Conservation (phyloP, 1,140 invertebrate species). For the Apis laboriosa region DNA sequence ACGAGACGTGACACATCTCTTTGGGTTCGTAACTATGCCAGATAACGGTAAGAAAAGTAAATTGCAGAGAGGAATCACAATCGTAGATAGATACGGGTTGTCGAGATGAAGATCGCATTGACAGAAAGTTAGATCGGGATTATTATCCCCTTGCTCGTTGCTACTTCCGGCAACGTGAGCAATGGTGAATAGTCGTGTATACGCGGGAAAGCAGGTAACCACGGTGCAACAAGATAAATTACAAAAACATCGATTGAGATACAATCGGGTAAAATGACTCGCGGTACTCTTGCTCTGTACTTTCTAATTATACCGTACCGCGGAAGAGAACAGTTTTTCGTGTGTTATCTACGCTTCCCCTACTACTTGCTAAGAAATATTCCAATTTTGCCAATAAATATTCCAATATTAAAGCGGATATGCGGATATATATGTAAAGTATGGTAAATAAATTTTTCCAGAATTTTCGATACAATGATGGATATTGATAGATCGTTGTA, state of each 20-base stretch:
- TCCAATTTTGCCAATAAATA: no score
- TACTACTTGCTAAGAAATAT: no score
- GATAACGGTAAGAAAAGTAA: constrained; percentile 37
- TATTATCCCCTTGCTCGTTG: constrained; percentile 29
- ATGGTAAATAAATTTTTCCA: no score
- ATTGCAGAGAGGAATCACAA: background rate
- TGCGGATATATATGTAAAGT: no score
- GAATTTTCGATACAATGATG: no score
- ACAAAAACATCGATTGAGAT: constrained; percentile 28
- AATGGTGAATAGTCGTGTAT: background rate
- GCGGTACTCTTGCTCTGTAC: background rate
- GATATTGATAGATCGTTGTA: no score
- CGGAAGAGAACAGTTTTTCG: background rate
- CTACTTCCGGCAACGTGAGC: background rate
- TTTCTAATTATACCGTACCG: constrained; percentile 28
- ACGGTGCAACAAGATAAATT: constrained; percentile 7
- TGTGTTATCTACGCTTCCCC: background rate
- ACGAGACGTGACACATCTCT: background rate
- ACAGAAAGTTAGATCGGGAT: constrained; percentile 11
- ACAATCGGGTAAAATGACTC: constrained; percentile 24
- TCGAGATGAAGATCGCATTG: constrained; percentile 1
- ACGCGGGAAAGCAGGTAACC: background rate
- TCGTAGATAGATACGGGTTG: no score
- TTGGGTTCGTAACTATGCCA: background rate
- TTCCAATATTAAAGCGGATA: background rate